A percentile compares a stretch with the other conserved stretches of the same genome.
Conservation (phyloP, 2,797 vertebrate genomes). For the Pseudocheirus occidentalis region DNA sequence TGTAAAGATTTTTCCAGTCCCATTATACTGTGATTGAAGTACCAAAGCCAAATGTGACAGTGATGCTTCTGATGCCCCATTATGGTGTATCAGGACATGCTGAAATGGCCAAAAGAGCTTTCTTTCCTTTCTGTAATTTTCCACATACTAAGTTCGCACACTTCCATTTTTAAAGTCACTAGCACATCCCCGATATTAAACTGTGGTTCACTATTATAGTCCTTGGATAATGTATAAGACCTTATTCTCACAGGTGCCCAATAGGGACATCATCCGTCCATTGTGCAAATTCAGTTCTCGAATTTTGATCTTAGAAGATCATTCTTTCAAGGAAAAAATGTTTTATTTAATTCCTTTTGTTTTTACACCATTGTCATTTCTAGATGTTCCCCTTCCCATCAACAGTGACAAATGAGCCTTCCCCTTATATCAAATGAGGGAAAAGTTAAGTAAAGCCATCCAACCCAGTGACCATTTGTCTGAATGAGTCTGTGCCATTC, state of each 20-base stretch:
- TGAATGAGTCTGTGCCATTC: neutral
- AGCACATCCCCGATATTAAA: neutral
- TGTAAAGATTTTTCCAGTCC: slow-evolving; percentile 68
- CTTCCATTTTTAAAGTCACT: slow-evolving; percentile 3
- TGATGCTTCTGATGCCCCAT: neutral
- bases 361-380: neutral
- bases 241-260: neutral
- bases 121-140: slow-evolving; percentile 6
- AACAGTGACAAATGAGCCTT: neutral
- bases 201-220: neutral
- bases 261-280: neutral
- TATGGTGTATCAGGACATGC: neutral
- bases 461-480: neutral
- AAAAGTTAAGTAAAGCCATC: neutral
- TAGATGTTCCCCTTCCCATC: neutral
- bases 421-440: neutral
- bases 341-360: neutral
- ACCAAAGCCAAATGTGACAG: slow-evolving; percentile 2
- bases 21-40: slow-evolving; percentile 41
- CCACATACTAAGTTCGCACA: neutral
- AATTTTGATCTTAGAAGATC: neutral
- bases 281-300: slow-evolving; percentile 40
- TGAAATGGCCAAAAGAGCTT: neutral
- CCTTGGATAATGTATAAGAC: neutral
- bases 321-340: neutral